Evolutionary conservation across 2,113 vertebrate species (phyloP).

Genomic region (Thymallus thymallus): DNA sequence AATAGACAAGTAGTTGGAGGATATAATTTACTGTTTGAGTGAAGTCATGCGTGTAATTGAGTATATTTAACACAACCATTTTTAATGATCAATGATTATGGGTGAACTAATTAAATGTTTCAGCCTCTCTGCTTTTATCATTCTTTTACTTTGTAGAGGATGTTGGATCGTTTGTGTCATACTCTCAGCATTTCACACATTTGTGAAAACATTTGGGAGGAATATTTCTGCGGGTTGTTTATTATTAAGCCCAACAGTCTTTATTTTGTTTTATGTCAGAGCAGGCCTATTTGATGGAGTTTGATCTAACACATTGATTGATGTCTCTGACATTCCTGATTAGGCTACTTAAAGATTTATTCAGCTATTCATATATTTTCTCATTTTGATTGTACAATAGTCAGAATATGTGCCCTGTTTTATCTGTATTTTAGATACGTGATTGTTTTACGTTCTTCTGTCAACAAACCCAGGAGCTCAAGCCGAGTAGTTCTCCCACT

Average conservation of each 20-base stretch:
- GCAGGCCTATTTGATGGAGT: too few relatives aligned
- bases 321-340: too few relatives aligned
- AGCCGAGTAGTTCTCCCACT: conserved; percentile 48
- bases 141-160: too few relatives aligned
- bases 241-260: too few relatives aligned
- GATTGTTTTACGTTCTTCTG: conserved; percentile 13
- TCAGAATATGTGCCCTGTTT: too few relatives aligned
- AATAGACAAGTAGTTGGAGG: conserved; percentile 79
- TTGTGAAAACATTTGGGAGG: too few relatives aligned
- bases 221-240: too few relatives aligned
- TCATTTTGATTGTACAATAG: too few relatives aligned
- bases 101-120: conserved; percentile 67
- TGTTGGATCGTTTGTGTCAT: not conserved
- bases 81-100: conserved; percentile 83
- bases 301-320: too few relatives aligned
- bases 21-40: conserved; percentile 75
- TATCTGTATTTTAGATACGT: not conserved
- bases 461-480: conserved; percentile 58
- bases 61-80: conserved; percentile 84
- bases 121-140: not conserved
- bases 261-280: too few relatives aligned
- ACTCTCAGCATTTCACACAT: not conserved
- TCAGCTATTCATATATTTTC: too few relatives aligned
- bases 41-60: conserved; percentile 82
- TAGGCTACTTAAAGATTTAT: too few relatives aligned